A percentile compares a stretch with the other conserved stretches of the same genome.
Conservation (phyloP, 2,888 invertebrate species). For the Dasypolia templi region DNA sequence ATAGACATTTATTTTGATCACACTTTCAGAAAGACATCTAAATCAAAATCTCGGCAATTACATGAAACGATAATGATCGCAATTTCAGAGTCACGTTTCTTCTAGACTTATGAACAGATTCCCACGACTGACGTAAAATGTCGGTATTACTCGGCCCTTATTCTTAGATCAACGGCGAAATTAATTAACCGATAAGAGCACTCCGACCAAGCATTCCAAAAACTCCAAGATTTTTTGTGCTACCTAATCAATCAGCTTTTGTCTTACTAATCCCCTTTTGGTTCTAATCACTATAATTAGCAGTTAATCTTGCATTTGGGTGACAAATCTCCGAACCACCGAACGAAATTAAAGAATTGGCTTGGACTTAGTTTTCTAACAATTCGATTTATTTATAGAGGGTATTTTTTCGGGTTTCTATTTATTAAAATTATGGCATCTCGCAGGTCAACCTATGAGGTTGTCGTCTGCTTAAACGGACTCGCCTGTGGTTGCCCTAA, state of each 20-base stretch:
- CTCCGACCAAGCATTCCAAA: slow-evolving; percentile 12
- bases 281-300: slow-evolving; percentile 51
- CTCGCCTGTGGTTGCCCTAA: too few relatives aligned
- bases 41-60: slow-evolving; percentile 13
- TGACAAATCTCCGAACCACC: slow-evolving; percentile 29
- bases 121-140: slow-evolving; percentile 29
- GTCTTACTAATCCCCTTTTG: slow-evolving; percentile 47
- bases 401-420: background rate
- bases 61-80: background rate
- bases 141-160: slow-evolving; percentile 12
- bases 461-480: too few relatives aligned
- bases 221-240: slow-evolving; percentile 37
- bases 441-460: too few relatives aligned
- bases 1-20: background rate
- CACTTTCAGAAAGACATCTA: background rate
- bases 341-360: background rate
- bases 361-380: background rate
- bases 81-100: background rate
- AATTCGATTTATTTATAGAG: background rate
- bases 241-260: slow-evolving; percentile 59
- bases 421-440: too few relatives aligned
- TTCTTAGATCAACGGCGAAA: slow-evolving; percentile 42
- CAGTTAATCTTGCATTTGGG: slow-evolving; percentile 45
- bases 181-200: slow-evolving; percentile 56
- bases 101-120: slow-evolving; percentile 31